Evolutionary conservation across 2,888 invertebrate genomes (phyloP), one percentile per base, ranked within the genome.

Genomic region (Nomada ruficornis): DNA sequence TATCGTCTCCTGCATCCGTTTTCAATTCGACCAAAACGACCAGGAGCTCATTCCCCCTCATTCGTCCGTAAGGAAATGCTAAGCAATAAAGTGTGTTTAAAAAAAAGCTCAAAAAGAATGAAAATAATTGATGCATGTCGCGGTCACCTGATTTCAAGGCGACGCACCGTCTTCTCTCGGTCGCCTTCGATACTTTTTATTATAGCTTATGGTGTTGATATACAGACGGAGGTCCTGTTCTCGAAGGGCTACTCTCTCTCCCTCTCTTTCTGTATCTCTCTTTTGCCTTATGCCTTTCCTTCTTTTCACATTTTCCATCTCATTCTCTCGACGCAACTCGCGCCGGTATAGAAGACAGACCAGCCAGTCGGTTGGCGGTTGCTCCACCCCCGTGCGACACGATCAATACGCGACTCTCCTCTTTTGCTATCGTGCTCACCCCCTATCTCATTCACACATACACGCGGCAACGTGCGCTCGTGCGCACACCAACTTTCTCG

Each of bases 321-420:
- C 64, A 62, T 80, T 83, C 64, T 79, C 78, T 79, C 78, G 77
- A 83, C 78, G 80, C 86, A 81, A 82, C 83, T 85, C 85, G 86
- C 77, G 77, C 82, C 83, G 86, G 87, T 87, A 89, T 90, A 89
- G 88, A 85, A 89, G 90, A 88, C 87, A 86, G 88, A 86, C 89
- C 86, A 89, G 90, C 91, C 89, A 89, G 91, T 89, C 91, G 89
- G 89, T 89, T 90, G 92, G 89, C 91, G 90, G 89, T 92, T 91
- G 92, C 91, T 92, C 91, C 91, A 92, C 93, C 92, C 92, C 91
- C 91, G 91, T 90, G 91, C 93, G 92, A 93, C 93, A 91, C 93
- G 93, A 93, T 93, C 93, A 93, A 93, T 93, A 93, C 93, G 90
- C 92, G 91, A 90, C 88, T 91, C 88, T 91, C 89, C 89, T 89